A percentile compares a stretch with the other conserved stretches of the same genome.
Conservation (phyloP, 1,140 invertebrate species). For the Megalonaias nervosa region DNA sequence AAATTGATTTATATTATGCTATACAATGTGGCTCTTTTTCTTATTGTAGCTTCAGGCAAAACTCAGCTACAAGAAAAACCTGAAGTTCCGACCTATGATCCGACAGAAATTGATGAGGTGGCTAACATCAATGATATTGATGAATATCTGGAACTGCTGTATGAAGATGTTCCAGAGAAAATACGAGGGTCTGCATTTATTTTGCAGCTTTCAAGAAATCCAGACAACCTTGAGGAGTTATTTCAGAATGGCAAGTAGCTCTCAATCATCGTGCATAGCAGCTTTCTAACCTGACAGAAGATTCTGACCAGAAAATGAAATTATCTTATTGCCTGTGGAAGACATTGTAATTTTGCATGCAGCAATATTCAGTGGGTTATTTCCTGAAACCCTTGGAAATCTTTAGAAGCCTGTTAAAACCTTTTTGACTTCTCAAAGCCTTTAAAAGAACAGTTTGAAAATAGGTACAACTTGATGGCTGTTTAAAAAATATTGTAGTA, state of each 20-base stretch:
- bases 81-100: slow-evolving; percentile 64
- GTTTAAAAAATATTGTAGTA: too few relatives aligned
- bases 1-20: background rate
- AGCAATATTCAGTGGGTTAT: too few relatives aligned
- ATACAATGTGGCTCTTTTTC: slow-evolving; percentile 4
- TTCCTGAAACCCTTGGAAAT: too few relatives aligned
- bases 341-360: too few relatives aligned
- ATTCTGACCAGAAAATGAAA: too few relatives aligned
- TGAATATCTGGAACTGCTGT: slow-evolving; percentile 95
- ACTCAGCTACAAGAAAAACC: slow-evolving; percentile 66
- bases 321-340: too few relatives aligned
- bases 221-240: slow-evolving; percentile 94
- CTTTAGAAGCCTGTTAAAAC: too few relatives aligned
- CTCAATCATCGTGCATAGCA: too few relatives aligned
- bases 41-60: slow-evolving; percentile 56
- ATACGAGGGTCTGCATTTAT: slow-evolving; percentile 93
- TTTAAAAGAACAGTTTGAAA: too few relatives aligned
- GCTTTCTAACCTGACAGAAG: too few relatives aligned
- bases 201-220: slow-evolving; percentile 90
- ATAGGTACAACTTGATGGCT: too few relatives aligned
- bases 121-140: slow-evolving; percentile 85
- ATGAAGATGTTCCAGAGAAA: slow-evolving; percentile 94
- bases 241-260: slow-evolving; percentile 75
- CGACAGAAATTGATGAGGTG: slow-evolving; percentile 73
- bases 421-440: too few relatives aligned